Conservation (phyloP, 2,113 vertebrate species). For the Trematocara unimaculatum region DNA sequence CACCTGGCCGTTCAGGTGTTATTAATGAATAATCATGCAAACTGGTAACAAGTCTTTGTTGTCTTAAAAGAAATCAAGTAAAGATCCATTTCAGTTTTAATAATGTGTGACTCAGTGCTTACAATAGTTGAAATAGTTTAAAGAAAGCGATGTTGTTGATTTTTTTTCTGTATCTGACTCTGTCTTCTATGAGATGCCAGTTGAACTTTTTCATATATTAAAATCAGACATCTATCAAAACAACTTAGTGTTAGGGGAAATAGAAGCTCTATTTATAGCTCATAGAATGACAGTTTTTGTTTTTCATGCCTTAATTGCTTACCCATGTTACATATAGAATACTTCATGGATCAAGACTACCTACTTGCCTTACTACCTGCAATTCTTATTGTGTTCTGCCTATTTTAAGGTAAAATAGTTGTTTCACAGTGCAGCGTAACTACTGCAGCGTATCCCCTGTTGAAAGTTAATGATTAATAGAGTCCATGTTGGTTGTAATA, state of each 20-base stretch:
- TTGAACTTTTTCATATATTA: not conserved
- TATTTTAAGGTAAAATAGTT: not conserved
- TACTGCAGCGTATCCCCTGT: not conserved
- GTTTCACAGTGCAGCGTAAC: not conserved
- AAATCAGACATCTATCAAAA: not conserved
- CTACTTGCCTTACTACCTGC: not conserved
- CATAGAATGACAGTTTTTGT: not conserved
- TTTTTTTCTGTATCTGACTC: not conserved
- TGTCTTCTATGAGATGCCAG: not conserved
- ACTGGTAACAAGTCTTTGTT: not conserved
- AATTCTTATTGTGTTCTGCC: not conserved
- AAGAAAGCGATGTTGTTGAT: not conserved
- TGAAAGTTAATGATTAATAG: not conserved
- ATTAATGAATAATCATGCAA: not conserved
- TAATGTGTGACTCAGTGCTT: not conserved
- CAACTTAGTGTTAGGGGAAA: not conserved
- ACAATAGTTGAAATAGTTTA: not conserved
- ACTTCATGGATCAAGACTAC: not conserved
- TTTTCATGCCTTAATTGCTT: not conserved
- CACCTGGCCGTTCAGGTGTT: not conserved
- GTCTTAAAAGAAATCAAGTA: not conserved
- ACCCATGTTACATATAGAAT: not conserved
- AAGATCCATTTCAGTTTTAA: not conserved
- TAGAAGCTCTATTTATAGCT: not conserved
- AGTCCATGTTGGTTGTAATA: not conserved